Evolutionary conservation across 2,113 vertebrate species (phyloP).

Genomic region (Pampusana beccarii): DNA sequence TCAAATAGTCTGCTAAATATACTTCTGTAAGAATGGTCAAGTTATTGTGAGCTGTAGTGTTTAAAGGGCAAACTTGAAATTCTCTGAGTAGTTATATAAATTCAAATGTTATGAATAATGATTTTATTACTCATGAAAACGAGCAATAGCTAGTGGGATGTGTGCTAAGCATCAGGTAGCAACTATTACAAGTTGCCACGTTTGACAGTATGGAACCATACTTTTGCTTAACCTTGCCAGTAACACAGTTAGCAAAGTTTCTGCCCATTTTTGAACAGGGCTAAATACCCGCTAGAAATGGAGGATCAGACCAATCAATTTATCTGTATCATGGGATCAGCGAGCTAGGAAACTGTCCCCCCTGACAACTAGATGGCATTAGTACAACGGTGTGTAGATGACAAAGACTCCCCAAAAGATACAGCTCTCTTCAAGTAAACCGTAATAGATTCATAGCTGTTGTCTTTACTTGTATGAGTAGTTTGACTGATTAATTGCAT

Average conservation of each 20-base stretch:
- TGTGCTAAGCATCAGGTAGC: background rate
- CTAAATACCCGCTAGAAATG: background rate
- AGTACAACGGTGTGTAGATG: background rate
- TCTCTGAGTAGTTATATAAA: background rate
- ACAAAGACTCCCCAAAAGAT: background rate
- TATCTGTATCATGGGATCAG: background rate
- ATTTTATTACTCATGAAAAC: background rate
- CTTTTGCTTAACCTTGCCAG: background rate
- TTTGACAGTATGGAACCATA: background rate
- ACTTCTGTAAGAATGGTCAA: background rate
- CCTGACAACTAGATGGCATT: background rate
- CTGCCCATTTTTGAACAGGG: background rate
- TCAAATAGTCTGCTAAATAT: background rate
- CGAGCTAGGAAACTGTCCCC: background rate
- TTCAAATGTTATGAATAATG: background rate
- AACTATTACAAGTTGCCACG: background rate
- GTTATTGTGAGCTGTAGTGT: background rate
- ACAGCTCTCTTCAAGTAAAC: background rate
- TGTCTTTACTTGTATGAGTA: background rate
- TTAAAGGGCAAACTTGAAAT: background rate
- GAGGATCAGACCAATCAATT: background rate
- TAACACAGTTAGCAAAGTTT: background rate
- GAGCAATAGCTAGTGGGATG: background rate
- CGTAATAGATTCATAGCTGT: background rate
- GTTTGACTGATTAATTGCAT: conserved; percentile 5